phyloP scores from a whole-genome alignment of 2,113 vertebrate genomes.

The Xenopus borealis region DNA sequence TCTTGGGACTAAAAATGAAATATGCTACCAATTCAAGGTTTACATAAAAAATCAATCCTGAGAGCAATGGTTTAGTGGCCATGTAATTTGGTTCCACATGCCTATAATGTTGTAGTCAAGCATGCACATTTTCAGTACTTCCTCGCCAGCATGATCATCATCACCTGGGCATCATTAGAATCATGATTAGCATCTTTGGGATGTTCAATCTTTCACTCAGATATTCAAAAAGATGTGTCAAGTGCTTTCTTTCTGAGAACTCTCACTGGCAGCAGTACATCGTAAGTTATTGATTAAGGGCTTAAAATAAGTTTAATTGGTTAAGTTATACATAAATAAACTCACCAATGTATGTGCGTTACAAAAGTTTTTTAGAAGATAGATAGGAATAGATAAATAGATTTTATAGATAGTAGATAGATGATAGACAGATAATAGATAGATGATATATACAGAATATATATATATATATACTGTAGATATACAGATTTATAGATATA shows the following conservation, averaged over 20 bases:
- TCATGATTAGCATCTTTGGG: conserved; percentile 1
- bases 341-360: no score
- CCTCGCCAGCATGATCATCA: not conserved
- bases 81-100: conserved; percentile 2
- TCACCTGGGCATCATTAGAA: conserved; percentile 8
- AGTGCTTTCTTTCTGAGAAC: no score
- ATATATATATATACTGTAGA: no score
- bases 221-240: not conserved
- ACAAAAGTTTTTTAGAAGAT: no score
- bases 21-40: not conserved
- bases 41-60: conserved; percentile 48
- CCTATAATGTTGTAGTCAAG: conserved; percentile 1
- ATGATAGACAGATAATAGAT: no score
- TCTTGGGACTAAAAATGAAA: conserved; percentile 31
- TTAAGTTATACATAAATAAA: no score
- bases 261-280: not conserved
- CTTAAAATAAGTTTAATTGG: no score
- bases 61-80: conserved; percentile 21
- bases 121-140: not conserved
- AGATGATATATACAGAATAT: no score
- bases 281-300: no score
- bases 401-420: no score
- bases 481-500: no score
- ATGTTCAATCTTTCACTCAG: not conserved
- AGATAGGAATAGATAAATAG: no score